Conservation (phyloP, 2,113 vertebrate genomes). For the Burhinus oedicnemus region DNA sequence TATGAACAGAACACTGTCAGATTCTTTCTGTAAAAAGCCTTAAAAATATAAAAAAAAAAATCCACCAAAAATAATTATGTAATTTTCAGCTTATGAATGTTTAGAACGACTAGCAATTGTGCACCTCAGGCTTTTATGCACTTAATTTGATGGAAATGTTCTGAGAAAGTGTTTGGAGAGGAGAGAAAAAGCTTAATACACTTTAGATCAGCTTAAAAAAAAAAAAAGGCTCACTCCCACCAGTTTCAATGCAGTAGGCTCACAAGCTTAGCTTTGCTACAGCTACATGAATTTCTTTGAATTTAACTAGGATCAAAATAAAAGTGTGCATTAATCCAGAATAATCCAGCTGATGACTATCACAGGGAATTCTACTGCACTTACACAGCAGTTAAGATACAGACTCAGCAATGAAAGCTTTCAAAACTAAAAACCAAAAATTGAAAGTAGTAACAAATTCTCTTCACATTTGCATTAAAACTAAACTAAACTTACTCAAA, state of each 20-base stretch:
- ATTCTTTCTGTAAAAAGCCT: slow-evolving; percentile 61
- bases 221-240: not conserved
- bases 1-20: slow-evolving; percentile 27
- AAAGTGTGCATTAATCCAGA: not conserved
- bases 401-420: not conserved
- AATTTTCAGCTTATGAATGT: slow-evolving; percentile 31
- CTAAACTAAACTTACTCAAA: not conserved
- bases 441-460: not conserved
- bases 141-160: slow-evolving; percentile 49
- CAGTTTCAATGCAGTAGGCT: not conserved
- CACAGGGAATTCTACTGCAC: not conserved
- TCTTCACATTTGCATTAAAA: not conserved
- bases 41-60: slow-evolving; percentile 19
- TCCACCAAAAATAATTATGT: slow-evolving; percentile 35
- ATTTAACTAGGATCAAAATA: not conserved
- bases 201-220: not conserved
- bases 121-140: slow-evolving; percentile 43
- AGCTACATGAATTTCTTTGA: not conserved
- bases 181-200: not conserved
- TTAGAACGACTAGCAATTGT: not conserved
- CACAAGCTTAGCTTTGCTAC: not conserved
- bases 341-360: not conserved
- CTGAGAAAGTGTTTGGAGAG: slow-evolving; percentile 2
- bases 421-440: not conserved
- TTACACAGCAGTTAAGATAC: not conserved